These are phyloP conservation scores for Tubulanus polymorphus DNA, from an alignment of 2,888 invertebrate genomes.

Conservation along the genomic window DNA sequence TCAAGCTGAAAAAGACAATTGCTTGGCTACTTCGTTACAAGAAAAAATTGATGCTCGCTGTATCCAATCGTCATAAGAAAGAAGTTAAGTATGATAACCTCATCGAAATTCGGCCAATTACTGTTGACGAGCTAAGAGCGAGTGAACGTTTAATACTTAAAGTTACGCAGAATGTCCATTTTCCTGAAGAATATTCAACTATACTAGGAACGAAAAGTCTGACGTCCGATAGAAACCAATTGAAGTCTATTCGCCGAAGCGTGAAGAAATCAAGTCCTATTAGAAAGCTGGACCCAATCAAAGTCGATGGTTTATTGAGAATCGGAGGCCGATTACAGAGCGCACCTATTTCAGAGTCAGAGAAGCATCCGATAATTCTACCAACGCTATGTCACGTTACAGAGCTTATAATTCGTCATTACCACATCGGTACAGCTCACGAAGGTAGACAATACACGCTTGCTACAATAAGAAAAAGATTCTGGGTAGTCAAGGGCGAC, in stretches of 20 bases:
- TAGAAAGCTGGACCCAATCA: not conserved
- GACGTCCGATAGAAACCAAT: too few species aligned
- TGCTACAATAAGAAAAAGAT: too few species aligned
- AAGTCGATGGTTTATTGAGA: not conserved
- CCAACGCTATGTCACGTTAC: not conserved
- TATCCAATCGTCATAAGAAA: too few species aligned
- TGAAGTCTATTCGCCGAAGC: too few species aligned
- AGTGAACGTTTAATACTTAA: not conserved
- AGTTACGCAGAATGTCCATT: too few species aligned
- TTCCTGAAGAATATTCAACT: too few species aligned
- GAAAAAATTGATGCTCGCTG: too few species aligned
- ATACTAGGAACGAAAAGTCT: too few species aligned
- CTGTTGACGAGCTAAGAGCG: not conserved
- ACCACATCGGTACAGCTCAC: too few species aligned
- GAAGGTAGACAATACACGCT: too few species aligned
- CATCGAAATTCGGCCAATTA: not conserved
- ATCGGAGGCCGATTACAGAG: conserved; percentile 3
- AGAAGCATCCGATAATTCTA: conserved; percentile 4
- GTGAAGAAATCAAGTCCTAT: not conserved
- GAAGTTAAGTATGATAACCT: too few species aligned
- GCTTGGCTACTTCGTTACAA: not conserved
- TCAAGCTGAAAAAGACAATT: not conserved
- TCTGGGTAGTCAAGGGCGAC: conserved; percentile 3
- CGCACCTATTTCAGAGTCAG: not conserved
- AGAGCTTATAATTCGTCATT: not conserved